These are phyloP conservation scores for Philopotamus ludificatus DNA, from an alignment of 1,140 invertebrate species.

Conservation along the genomic window DNA sequence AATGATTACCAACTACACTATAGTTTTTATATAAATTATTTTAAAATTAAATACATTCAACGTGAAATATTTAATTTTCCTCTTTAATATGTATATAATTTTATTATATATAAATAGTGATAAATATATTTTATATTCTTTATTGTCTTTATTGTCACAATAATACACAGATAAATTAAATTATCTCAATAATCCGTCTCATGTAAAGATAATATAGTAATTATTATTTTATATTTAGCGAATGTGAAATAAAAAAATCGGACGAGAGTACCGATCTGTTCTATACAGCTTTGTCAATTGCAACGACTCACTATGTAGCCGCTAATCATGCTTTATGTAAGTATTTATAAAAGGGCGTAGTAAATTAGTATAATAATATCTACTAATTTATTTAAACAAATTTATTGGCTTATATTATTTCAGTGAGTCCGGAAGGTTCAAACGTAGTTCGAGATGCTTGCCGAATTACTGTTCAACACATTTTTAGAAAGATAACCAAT, in stretches of 20 bases:
- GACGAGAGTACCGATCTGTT: slow-evolving; percentile 52
- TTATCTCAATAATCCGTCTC: too few species aligned
- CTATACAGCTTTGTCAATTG: slow-evolving; percentile 54
- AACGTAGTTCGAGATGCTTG: slow-evolving; percentile 51
- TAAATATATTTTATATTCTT: too few species aligned
- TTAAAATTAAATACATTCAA: too few species aligned
- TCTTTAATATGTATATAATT: too few species aligned
- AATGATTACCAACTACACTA: too few species aligned
- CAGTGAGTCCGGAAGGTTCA: slow-evolving; percentile 51
- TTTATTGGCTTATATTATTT: slow-evolving; percentile 9
- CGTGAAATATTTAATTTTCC: too few species aligned
- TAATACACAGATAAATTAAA: too few species aligned
- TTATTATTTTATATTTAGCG: slow-evolving; percentile 9
- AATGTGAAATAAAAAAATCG: slow-evolving; percentile 52
- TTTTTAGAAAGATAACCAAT: slow-evolving; percentile 53
- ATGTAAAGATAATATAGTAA: too few species aligned
- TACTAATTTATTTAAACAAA: slow-evolving; percentile 5
- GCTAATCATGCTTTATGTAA: slow-evolving; percentile 51
- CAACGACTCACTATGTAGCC: slow-evolving; percentile 53
- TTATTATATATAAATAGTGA: too few species aligned
- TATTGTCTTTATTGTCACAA: too few species aligned
- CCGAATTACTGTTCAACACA: slow-evolving; percentile 50
- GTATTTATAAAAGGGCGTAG: slow-evolving; percentile 36
- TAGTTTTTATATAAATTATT: too few species aligned
- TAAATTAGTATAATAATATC: too few species aligned